Evolutionary conservation across 2,797 vertebrate species (phyloP), one percentile per base, ranked within the genome.

Genomic region (Notoglanidium macrostoma): DNA sequence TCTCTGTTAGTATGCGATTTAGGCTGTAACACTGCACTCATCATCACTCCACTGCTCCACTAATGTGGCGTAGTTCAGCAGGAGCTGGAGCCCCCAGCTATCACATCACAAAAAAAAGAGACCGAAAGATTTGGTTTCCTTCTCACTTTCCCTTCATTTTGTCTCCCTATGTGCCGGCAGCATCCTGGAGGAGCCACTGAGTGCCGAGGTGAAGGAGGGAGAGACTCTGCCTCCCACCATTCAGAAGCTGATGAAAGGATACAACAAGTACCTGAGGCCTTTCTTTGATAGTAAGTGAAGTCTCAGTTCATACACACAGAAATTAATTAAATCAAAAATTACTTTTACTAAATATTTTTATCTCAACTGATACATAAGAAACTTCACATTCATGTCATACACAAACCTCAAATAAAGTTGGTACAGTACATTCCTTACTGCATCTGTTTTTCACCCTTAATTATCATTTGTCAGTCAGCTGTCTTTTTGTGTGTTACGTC

Each of bases 181-280:
- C 94, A 93, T 95, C 91, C 91, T 96, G 89, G 94, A 96, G 92
- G 94, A 91, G 90, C 93, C 95, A 0, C 57, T 96, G 86, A 92
- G 93, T 6, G 94, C 96, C 6, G 96, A 96, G 93, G 97, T 89
- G 44, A 91, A 90, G 49, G 89, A 91, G 0, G 85, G 88, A 83
- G 87, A 97, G 93, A 96, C 97, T 92, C 95, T 98, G 74, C 97
- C 97, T 92, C 97, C 97, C 72, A 97, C 97, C 88, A 97, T 98
- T 92, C 96, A 98, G 90, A 96, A 95, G 92, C 96, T 98, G 93
- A 97, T 98, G 95, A 97, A 97, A 94, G 97, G 97, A 91, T 98
- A 98, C 94, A 98, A 98, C 95, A 98, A 98, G 93, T 98, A 98
- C 93, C 95, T 98, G 23, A 95, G 97, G 89, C 97, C 97, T 2